Conservation (phyloP, 2,797 vertebrate species). For the Nasua narica region DNA sequence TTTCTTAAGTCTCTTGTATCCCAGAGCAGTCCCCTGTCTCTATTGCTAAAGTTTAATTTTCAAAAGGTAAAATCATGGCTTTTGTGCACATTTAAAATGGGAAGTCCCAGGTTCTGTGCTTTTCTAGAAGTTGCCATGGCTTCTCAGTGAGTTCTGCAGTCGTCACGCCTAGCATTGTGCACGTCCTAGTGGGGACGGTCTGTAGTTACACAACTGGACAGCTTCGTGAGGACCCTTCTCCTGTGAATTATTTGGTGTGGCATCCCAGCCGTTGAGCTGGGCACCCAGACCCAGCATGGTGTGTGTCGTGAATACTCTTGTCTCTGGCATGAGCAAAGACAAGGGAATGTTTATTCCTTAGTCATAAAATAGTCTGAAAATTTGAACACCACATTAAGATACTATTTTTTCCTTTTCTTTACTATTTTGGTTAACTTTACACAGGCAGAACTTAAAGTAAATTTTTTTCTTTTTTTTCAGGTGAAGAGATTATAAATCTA, state of each 20-base stretch:
- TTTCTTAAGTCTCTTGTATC: background rate
- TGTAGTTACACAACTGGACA: background rate
- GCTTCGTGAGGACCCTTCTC: background rate
- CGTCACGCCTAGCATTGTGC: background rate
- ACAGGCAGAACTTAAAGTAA: conserved; percentile 3
- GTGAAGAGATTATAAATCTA: conserved; percentile 46
- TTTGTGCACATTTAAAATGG: background rate
- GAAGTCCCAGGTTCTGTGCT: too few species aligned
- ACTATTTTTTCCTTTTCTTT: background rate
- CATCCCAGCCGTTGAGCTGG: too few species aligned
- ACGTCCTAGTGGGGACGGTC: background rate
- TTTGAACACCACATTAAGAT: background rate
- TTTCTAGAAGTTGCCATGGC: background rate
- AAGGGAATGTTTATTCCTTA: background rate
- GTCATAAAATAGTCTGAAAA: background rate
- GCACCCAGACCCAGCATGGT: background rate
- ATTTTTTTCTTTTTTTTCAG: conserved; percentile 64
- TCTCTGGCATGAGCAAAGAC: background rate
- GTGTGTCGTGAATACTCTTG: rapidly evolving
- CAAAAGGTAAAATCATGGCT: background rate
- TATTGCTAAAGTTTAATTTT: background rate
- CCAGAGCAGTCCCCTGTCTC: background rate
- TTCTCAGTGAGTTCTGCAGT: too few species aligned
- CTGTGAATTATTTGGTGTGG: background rate
- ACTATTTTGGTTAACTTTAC: background rate